These are phyloP conservation scores for Hermaeophaga mercurialis DNA, from an alignment of 2,888 invertebrate genomes.

Conservation along the genomic window DNA sequence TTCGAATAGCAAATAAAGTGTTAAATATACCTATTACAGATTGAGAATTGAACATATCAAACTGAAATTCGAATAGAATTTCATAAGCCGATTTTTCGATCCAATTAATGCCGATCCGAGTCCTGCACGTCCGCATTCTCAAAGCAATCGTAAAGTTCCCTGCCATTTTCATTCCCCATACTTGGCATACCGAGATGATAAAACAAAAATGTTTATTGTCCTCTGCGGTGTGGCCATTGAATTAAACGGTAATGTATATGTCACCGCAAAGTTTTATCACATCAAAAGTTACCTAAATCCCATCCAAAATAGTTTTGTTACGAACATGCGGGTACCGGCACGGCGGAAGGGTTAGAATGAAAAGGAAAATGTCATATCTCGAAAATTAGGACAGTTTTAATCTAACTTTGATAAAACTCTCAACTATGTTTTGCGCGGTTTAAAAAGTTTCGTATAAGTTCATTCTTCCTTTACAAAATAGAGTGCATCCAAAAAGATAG, in stretches of 20 bases:
- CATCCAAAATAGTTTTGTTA: neutral
- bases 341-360: no score
- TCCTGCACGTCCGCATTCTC: neutral
- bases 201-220: neutral
- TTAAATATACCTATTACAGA: no score
- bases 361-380: no score
- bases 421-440: no score
- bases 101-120: neutral
- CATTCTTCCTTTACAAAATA: no score
- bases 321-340: neutral
- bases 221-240: neutral
- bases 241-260: neutral
- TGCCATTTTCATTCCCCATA: neutral
- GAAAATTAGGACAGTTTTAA: no score
- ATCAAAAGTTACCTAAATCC: neutral
- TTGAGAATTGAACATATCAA: no score
- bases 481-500: no score
- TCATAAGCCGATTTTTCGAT: neutral
- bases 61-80: neutral
- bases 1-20: no score
- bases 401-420: no score
- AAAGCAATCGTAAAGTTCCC: neutral
- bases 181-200: neutral
- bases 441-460: no score
- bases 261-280: neutral